Evolutionary conservation across 2,888 invertebrate species (phyloP).

Genomic region (Anoncus sp.): DNA sequence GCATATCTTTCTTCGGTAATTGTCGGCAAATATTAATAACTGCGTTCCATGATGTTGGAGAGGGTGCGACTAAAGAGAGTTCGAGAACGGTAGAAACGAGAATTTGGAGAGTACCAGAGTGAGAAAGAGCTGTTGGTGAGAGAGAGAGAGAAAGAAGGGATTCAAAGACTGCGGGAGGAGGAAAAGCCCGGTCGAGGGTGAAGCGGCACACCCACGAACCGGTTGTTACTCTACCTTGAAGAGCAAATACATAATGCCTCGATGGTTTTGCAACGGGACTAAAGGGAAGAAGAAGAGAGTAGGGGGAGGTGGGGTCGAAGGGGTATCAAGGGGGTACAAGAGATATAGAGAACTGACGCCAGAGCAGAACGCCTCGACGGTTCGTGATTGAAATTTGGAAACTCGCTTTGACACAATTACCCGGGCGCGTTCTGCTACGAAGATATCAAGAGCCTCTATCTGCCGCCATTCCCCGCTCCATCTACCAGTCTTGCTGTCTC

Average conservation of each 20-base stretch:
- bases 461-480: constrained; percentile 52
- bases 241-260: constrained; percentile 83
- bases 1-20: constrained; percentile 74
- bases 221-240: constrained; percentile 75
- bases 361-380: constrained; percentile 67
- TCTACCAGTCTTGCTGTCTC: constrained; percentile 55
- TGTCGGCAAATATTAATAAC: constrained; percentile 83
- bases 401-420: constrained; percentile 83
- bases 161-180: constrained; percentile 72
- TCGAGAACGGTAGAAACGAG: constrained; percentile 20
- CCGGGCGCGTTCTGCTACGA: constrained; percentile 72
- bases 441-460: constrained; percentile 70
- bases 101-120: constrained; percentile 27
- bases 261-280: constrained; percentile 78
- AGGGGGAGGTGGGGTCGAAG: constrained; percentile 64
- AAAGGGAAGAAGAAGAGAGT: constrained; percentile 60
- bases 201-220: constrained; percentile 67
- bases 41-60: constrained; percentile 60
- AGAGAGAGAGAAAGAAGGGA: constrained; percentile 64
- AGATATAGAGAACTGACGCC: constrained; percentile 66
- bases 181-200: constrained; percentile 76
- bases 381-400: constrained; percentile 82
- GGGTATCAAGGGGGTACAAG: constrained; percentile 52
- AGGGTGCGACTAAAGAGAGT: constrained; percentile 41
- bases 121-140: constrained; percentile 54